Conservation (phyloP, 2,113 vertebrate species). For the Scalopus aquaticus region DNA sequence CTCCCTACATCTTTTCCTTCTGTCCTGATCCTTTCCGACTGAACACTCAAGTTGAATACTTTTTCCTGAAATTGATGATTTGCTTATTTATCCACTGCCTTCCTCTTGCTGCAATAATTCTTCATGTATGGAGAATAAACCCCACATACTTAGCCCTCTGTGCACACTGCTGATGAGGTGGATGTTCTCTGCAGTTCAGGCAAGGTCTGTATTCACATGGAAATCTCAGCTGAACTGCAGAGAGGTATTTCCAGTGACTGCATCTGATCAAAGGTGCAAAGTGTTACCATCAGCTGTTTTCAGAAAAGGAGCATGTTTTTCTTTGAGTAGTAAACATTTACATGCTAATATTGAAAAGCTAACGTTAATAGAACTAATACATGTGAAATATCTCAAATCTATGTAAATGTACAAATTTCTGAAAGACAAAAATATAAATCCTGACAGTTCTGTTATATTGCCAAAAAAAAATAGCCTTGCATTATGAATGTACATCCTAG, state of each 20-base stretch:
- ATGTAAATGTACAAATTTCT: neutral
- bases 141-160: neutral
- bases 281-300: neutral
- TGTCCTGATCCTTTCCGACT: conserved; percentile 20
- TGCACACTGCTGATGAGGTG: neutral
- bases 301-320: neutral
- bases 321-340: conserved; percentile 24
- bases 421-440: neutral
- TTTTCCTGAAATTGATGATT: conserved; percentile 56
- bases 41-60: conserved; percentile 26
- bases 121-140: conserved; percentile 32
- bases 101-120: conserved; percentile 29
- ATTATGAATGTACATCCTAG: neutral
- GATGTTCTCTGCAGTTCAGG: neutral
- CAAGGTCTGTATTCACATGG: neutral
- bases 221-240: neutral
- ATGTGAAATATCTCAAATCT: neutral
- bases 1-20: conserved; percentile 20
- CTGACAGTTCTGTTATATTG: neutral
- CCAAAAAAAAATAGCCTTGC: neutral
- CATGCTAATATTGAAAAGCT: neutral
- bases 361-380: neutral
- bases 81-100: neutral
- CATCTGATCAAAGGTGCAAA: neutral
- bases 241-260: neutral